A percentile compares a stretch with the other conserved stretches of the same genome.
Conservation (phyloP, 1,140 invertebrate genomes). For the Dendroctonus ponderosae region DNA sequence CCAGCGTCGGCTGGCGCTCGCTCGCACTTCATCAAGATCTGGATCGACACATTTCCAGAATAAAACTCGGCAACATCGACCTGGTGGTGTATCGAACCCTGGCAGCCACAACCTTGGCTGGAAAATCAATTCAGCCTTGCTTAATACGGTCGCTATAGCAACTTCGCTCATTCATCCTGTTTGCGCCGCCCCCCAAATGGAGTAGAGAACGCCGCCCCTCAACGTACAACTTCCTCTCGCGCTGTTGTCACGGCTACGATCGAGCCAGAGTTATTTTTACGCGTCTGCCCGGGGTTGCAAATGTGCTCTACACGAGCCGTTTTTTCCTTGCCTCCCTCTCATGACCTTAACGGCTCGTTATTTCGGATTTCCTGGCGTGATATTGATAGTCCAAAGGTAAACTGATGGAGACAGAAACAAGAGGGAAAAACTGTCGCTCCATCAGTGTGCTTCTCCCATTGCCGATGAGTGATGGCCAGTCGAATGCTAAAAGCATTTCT, state of each 20-base stretch:
- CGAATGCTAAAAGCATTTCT: too few relatives aligned
- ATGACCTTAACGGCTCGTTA: slow-evolving; percentile 2
- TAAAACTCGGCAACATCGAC: too few relatives aligned
- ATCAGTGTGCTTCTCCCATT: too few relatives aligned
- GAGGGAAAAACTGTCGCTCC: too few relatives aligned
- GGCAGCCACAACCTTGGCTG: slow-evolving; percentile 41
- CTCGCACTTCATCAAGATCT: too few relatives aligned
- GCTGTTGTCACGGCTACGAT: slow-evolving; percentile 30
- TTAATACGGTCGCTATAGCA: slow-evolving; percentile 41
- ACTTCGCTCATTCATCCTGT: slow-evolving; percentile 47
- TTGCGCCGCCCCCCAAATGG: slow-evolving; percentile 37
- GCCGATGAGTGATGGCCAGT: too few relatives aligned
- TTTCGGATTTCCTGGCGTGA: neutral
- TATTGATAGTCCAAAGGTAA: neutral
- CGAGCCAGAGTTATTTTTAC: slow-evolving; percentile 21
- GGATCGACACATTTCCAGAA: too few relatives aligned
- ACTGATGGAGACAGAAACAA: neutral
- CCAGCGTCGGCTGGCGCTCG: too few relatives aligned
- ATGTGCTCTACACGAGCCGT: slow-evolving; percentile 8
- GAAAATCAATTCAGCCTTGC: slow-evolving; percentile 49
- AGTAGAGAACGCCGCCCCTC: slow-evolving; percentile 9
- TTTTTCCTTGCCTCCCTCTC: neutral
- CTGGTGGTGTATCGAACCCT: neutral
- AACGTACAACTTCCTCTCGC: slow-evolving; percentile 23
- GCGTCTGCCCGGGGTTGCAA: slow-evolving; percentile 8